Evolutionary conservation across 2,113 vertebrate genomes (phyloP).

Genomic region (Microtus oregoni): DNA sequence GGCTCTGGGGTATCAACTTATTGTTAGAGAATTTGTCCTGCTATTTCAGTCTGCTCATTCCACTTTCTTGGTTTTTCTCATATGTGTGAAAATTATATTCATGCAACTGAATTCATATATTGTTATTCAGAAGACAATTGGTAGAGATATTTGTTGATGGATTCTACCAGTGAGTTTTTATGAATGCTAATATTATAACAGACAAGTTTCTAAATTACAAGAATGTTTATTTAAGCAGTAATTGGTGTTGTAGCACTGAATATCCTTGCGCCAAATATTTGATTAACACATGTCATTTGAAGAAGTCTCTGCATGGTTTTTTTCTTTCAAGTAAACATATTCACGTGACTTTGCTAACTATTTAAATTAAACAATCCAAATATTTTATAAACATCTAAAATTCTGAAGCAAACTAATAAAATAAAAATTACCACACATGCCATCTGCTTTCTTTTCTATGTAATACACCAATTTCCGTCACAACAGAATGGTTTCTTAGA

Average conservation of each 20-base stretch:
- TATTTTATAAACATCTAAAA: slow-evolving; percentile 55
- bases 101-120: not conserved
- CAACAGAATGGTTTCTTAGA: slow-evolving; percentile 30
- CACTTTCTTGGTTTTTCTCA: not conserved
- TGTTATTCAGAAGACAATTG: not conserved
- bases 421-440: slow-evolving; percentile 26
- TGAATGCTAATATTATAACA: not conserved
- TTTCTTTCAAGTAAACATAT: not conserved
- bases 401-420: slow-evolving; percentile 71
- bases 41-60: not conserved
- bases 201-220: not conserved
- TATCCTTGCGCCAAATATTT: not conserved
- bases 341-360: slow-evolving; percentile 56
- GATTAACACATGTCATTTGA: slow-evolving; percentile 23
- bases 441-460: slow-evolving; percentile 67
- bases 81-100: not conserved
- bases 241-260: not conserved
- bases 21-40: not conserved
- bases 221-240: slow-evolving; percentile 4
- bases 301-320: not conserved
- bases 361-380: slow-evolving; percentile 67
- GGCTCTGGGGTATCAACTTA: not conserved
- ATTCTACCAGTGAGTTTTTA: not conserved
- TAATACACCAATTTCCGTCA: slow-evolving; percentile 68
- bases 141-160: slow-evolving; percentile 14